Evolutionary conservation across 2,797 vertebrate species (phyloP), one percentile per base, ranked within the genome.

Genomic region (Pyrocephalus nanus): DNA sequence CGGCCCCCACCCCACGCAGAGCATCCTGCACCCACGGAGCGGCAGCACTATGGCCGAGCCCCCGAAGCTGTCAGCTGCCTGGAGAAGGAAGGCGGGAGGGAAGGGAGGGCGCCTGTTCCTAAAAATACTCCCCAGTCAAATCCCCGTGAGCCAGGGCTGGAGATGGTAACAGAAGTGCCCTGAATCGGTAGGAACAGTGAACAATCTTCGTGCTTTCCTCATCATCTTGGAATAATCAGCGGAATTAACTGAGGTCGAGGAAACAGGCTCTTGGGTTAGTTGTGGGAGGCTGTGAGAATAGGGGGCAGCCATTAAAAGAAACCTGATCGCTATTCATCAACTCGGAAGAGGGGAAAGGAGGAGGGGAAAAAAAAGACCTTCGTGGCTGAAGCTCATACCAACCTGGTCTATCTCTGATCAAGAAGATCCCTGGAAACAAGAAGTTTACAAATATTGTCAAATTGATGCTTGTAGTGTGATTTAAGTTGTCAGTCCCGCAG

Each of bases 221-320:
- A 98, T 96, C 98, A 99, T 98, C 98, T 99, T 99, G 99, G 97
- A 99, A 97, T 98, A 98, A 99, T 99, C 98, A 99, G 98, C 86
- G 98, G 98, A 98, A 99, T 99, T 99, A 98, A 98, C 97, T 97
- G 97, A 98, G 98, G 98, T 98, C 98, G 98, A 95, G 98, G 98
- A 97, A 98, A 98, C 98, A 98, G 98, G 98, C 98, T 98, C 98
- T 98, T 95, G 97, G 98, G 98, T 98, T 98, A 98, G 98, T 98
- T 95, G 98, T 97, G 98, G 98, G 98, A 99, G 98, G 98, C 98
- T 99, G 98, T 98, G 98, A 99, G 99, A 99, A 99, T 98, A 98
- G 97, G 97, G 98, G 98, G 96, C 97, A 98, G 97, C 98, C 98
- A 98, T 99, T 98, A 98, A 97, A 96, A 97, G 99, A 98, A 99